Evolutionary conservation across 2,797 vertebrate species (phyloP).

Genomic region (Chaetodon trifasciatus): DNA sequence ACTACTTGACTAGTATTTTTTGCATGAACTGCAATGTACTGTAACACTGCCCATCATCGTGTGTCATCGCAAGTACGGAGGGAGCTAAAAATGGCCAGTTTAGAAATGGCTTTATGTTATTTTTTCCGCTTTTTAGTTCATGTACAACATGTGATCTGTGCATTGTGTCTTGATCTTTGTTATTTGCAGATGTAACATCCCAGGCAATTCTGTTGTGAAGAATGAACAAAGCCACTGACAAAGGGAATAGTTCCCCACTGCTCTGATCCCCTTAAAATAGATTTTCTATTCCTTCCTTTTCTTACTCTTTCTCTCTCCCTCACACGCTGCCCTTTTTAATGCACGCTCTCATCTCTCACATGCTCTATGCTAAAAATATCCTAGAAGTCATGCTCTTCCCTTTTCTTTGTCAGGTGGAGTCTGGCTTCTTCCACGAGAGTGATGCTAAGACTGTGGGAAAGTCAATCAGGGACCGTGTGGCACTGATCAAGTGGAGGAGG

Average conservation of each 20-base stretch:
- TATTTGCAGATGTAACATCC: slow-evolving; percentile 33
- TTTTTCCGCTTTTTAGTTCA: not conserved
- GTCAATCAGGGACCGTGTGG: slow-evolving; percentile 94
- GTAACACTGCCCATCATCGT: not conserved
- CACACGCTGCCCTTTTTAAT: slow-evolving; percentile 49
- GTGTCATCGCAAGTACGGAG: not conserved
- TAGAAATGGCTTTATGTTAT: too few relatives aligned
- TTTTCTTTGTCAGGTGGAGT: slow-evolving; percentile 89
- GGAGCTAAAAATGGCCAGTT: not conserved
- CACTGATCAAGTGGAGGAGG: slow-evolving; percentile 94
- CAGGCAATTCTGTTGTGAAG: slow-evolving; percentile 49
- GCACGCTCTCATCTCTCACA: slow-evolving; percentile 54
- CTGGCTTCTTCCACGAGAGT: slow-evolving; percentile 95
- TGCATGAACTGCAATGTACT: not conserved
- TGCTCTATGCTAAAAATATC: slow-evolving; percentile 67
- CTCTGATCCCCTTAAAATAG: slow-evolving; percentile 68
- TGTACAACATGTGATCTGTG: not conserved
- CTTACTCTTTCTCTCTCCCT: slow-evolving; percentile 41
- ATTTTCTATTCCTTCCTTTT: slow-evolving; percentile 57
- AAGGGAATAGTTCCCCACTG: slow-evolving; percentile 55
- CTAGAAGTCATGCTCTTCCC: slow-evolving; percentile 49
- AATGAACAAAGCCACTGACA: slow-evolving; percentile 60
- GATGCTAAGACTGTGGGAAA: slow-evolving; percentile 96
- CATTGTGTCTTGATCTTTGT: not conserved
- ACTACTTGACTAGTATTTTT: not conserved